A percentile compares a stretch with the other conserved stretches of the same genome.
Evolutionary conservation across 2,113 vertebrate species (phyloP).

Genomic region (Petroica traversi): DNA sequence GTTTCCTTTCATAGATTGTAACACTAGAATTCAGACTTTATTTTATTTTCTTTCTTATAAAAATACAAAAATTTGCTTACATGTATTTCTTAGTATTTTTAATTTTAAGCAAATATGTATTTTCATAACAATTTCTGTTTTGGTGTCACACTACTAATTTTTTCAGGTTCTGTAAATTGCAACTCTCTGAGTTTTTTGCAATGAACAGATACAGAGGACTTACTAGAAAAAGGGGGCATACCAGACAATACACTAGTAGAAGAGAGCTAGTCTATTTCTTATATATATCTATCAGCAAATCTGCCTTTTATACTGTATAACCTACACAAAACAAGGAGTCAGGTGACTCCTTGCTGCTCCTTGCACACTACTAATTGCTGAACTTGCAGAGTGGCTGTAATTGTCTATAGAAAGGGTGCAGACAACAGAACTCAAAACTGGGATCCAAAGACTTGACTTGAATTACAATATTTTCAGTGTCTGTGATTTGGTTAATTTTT

Average conservation of each 20-base stretch:
- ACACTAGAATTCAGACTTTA: not conserved
- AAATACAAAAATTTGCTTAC: not conserved
- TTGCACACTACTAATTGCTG: accelerated
- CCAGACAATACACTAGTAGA: not conserved
- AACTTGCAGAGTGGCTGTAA: not conserved
- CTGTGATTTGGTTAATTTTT: not conserved
- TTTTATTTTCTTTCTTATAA: not conserved
- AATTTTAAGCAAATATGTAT: not conserved
- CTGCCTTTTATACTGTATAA: not conserved
- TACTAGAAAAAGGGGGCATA: not conserved
- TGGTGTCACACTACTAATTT: not conserved
- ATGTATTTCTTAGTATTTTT: not conserved
- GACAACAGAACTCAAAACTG: not conserved
- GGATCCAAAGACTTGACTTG: not conserved
- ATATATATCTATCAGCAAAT: not conserved
- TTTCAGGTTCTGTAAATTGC: not conserved
- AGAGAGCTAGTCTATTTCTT: not conserved
- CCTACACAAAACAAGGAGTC: not conserved
- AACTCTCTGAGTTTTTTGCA: not conserved
- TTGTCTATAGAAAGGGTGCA: not conserved
- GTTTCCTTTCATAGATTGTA: not conserved
- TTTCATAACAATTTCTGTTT: not conserved
- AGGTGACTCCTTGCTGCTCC: too few species aligned
- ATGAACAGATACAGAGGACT: not conserved
- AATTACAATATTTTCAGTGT: not conserved